Evolutionary conservation across 2,888 invertebrate genomes (phyloP).

Genomic region (Dorcus parallelipipedus): DNA sequence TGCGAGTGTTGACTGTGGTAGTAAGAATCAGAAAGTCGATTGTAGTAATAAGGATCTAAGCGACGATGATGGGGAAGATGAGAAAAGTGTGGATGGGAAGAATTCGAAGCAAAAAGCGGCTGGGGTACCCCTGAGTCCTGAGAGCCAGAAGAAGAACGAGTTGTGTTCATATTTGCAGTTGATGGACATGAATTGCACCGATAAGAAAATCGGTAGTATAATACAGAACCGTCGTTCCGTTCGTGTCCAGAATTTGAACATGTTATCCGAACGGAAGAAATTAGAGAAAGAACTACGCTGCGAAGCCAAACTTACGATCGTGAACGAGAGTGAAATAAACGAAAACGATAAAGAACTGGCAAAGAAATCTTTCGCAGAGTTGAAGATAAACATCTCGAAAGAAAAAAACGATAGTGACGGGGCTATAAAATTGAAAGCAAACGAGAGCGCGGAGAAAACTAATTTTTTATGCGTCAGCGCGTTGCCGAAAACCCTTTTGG

Average conservation of each 20-base stretch:
- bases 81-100: neutral
- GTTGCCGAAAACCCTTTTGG: neutral
- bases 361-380: conserved; percentile 7
- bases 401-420: neutral
- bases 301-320: conserved; percentile 4
- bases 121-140: conserved; percentile 35
- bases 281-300: conserved; percentile 20
- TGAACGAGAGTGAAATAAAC: neutral
- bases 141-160: conserved; percentile 42
- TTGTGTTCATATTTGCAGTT: conserved; percentile 44
- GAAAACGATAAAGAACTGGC: neutral
- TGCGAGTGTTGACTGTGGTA: neutral
- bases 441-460: neutral
- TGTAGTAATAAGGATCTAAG: neutral
- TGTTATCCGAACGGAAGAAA: conserved; percentile 30
- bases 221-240: conserved; percentile 40
- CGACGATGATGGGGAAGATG: neutral
- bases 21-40: neutral
- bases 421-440: neutral
- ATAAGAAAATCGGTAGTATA: conserved; percentile 34
- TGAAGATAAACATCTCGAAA: neutral
- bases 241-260: conserved; percentile 40
- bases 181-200: conserved; percentile 40
- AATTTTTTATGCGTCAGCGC: neutral
- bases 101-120: neutral